Percentiles rank a stretch among this genome's conserved stretches.
phyloP scores from a whole-genome alignment of 1,140 invertebrate species.

The Drosophila busckii region DNA sequence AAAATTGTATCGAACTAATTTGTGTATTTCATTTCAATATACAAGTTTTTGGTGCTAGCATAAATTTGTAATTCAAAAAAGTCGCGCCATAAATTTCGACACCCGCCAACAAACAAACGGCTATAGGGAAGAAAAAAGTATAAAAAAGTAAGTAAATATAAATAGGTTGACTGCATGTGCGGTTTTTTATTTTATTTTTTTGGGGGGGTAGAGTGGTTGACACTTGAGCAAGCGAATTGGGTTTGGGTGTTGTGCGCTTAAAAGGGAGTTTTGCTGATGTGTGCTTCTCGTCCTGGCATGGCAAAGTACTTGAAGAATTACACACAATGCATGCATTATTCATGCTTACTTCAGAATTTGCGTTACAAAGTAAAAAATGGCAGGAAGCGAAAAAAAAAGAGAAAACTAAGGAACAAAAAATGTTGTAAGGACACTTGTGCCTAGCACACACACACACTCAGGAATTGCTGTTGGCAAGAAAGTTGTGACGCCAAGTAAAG shows the following conservation, averaged over 20 bases:
- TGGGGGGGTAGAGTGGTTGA: background rate
- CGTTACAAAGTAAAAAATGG: conserved; percentile 77
- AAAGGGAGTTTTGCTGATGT: conserved; percentile 42
- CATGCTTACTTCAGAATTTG: conserved; percentile 76
- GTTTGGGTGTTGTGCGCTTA: background rate
- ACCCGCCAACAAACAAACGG: conserved; percentile 14
- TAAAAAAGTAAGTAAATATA: conserved; percentile 50
- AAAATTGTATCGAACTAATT: too few species aligned
- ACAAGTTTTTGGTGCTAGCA: conserved; percentile 23
- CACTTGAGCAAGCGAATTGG: background rate
- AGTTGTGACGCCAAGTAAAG: too few species aligned
- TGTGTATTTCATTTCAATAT: too few species aligned
- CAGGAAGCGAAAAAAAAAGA: too few species aligned
- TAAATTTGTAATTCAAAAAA: conserved; percentile 73
- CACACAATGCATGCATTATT: conserved; percentile 75
- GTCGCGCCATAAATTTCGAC: conserved; percentile 64
- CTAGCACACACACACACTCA: conserved; percentile 17
- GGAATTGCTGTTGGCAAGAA: too few species aligned
- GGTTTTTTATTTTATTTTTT: conserved; percentile 4
- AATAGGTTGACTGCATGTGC: conserved; percentile 58
- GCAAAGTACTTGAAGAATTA: conserved; percentile 74
- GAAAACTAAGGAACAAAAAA: too few species aligned
- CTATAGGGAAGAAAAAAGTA: conserved; percentile 14
- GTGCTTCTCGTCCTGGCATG: conserved; percentile 61
- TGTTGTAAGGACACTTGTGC: conserved; percentile 72